Conservation (phyloP, 2,113 vertebrate genomes). For the Danionella cerebrum region DNA sequence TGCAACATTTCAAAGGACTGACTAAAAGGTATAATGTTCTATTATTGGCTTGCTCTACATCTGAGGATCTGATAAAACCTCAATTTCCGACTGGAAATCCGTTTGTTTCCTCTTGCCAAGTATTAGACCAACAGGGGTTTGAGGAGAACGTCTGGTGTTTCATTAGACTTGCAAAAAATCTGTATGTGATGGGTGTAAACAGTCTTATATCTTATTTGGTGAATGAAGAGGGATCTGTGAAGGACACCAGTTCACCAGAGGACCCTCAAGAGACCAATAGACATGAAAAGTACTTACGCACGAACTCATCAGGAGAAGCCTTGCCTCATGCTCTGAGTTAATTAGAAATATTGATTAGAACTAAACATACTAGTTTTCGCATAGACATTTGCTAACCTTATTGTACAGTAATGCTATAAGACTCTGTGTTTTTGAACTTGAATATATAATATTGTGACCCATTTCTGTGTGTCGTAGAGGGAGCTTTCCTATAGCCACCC, state of each 20-base stretch:
- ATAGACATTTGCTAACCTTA: not conserved
- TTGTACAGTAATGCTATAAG: not conserved
- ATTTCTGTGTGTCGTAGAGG: not conserved
- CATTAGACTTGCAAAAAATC: slow-evolving; percentile 1
- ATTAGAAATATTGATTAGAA: slow-evolving; percentile 16
- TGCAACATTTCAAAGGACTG: not conserved
- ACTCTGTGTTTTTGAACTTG: not conserved
- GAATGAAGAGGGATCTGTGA: not conserved
- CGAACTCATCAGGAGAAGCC: not conserved
- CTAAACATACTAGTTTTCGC: not conserved
- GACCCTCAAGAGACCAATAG: not conserved
- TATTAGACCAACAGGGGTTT: not conserved
- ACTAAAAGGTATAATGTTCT: not conserved
- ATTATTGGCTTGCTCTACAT: not conserved
- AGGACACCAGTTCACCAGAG: slow-evolving; percentile 8
- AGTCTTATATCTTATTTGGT: not conserved
- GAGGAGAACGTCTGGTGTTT: not conserved
- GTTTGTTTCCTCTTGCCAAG: not conserved
- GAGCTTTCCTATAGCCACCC: not conserved
- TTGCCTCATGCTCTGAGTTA: slow-evolving; percentile 17
- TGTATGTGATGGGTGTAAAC: slow-evolving; percentile 3
- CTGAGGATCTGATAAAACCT: not conserved
- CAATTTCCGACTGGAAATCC: not conserved
- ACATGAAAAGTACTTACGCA: slow-evolving; percentile 36
- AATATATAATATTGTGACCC: not conserved